Evolutionary conservation across 2,797 vertebrate genomes (phyloP), one percentile per base, ranked within the genome.

Genomic region (Telmatherina bonti): DNA sequence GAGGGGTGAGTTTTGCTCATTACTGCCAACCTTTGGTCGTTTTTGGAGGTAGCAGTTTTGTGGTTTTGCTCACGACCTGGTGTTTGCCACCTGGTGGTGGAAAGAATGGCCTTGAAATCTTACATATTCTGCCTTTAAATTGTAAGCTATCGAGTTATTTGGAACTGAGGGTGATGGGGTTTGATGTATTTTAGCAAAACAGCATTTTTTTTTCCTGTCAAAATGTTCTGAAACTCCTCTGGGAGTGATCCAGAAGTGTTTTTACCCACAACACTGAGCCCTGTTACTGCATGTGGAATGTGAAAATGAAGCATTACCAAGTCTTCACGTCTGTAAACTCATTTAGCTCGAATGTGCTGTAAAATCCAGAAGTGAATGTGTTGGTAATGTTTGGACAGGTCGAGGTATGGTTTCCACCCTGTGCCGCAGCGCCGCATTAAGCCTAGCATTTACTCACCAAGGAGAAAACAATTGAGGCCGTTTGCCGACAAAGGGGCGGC

Each of bases 391-490:
- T 54, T 36, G 49, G 54, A 51, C 73, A 7, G 54, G n/a, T 26
- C 9, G 1, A 9, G 57, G 51, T 75, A 35, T 86, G 65, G 56
- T 80, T 30, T 64, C 67, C 16, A 1, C 41, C 54, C 58, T 4
- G 30, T 43, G 78, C 0, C 13, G 62, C 73, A 38, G 82, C 41
- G 73, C 52, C 84, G 78, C 82, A 91, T 91, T 77, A 88, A 90
- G 69, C 29, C 30, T 3, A 31, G 62, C 79, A 89, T 87, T 91
- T 79, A 79, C 70, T 83, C 43, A 1, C 60, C 2, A 43, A 90
- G 36, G 85, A 86, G 85, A 81, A 91, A 91, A 83, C 86, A 86
- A 91, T 88, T 84, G 84, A 84, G 85, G 83, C 72, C 57, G 41
- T 22, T 41, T 38, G 27, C 60, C 0, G 61, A 70, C 79, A 84